Percentiles rank a stretch among this genome's conserved stretches.
These are phyloP conservation scores for Trypoxylon attenuatum DNA, from an alignment of 2,888 invertebrate species.

Conservation along the genomic window DNA sequence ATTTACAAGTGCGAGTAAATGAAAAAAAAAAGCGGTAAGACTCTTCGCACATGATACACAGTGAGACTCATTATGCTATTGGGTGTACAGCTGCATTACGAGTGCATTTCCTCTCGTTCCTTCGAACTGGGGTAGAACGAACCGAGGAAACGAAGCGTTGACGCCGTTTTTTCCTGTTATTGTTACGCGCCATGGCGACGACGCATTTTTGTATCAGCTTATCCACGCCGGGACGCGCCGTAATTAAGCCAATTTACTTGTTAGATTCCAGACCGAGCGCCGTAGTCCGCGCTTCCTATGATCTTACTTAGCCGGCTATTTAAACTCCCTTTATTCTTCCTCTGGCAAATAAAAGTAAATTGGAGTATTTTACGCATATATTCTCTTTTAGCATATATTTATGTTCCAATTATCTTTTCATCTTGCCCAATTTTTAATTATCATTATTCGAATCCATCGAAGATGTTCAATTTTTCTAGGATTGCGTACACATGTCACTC, in stretches of 20 bases:
- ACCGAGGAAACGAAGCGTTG: conserved; percentile 57
- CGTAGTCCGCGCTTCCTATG: neutral
- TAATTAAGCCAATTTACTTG: conserved; percentile 58
- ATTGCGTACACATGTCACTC: too few relatives aligned
- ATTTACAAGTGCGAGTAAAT: neutral
- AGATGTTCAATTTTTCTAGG: too few relatives aligned
- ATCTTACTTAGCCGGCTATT: too few relatives aligned
- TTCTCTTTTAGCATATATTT: too few relatives aligned
- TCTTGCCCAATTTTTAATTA: too few relatives aligned
- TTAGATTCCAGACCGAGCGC: conserved; percentile 18
- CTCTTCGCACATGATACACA: neutral
- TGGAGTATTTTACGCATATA: too few relatives aligned
- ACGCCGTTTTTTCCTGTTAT: conserved; percentile 50
- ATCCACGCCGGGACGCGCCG: conserved; percentile 25
- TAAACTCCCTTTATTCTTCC: too few relatives aligned
- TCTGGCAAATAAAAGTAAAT: too few relatives aligned
- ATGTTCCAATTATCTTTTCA: too few relatives aligned
- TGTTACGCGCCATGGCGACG: conserved; percentile 49
- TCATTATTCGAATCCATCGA: too few relatives aligned
- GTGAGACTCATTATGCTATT: conserved; percentile 5
- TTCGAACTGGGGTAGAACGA: conserved; percentile 57
- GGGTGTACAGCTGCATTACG: neutral
- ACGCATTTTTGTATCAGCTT: conserved; percentile 35
- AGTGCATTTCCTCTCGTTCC: conserved; percentile 37
- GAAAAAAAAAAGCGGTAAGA: neutral